Conservation (phyloP, 2,888 invertebrate genomes). For the Pristionchus mayeri region DNA sequence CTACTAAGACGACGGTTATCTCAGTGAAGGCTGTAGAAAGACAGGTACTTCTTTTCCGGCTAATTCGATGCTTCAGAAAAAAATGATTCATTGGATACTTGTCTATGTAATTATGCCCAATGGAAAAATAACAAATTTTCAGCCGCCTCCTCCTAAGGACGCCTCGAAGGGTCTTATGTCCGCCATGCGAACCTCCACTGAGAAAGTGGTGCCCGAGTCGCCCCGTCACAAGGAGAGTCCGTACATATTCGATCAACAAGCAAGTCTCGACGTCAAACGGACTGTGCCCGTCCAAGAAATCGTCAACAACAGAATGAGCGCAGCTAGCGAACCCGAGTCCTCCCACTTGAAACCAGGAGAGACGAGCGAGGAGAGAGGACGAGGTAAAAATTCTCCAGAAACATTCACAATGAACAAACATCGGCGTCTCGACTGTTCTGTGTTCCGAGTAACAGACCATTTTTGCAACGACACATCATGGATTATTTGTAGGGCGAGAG, state of each 20-base stretch:
- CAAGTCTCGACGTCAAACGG: conserved; percentile 36
- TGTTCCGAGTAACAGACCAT: background rate
- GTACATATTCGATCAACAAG: conserved; percentile 37
- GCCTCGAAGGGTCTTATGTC: background rate
- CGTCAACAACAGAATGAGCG: conserved; percentile 37
- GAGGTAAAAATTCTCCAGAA: background rate
- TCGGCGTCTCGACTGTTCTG: too few relatives aligned
- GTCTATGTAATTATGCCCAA: too few relatives aligned
- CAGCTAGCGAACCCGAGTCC: conserved; percentile 35
- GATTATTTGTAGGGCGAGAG: conserved; percentile 30
- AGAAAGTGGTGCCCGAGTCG: conserved; percentile 21
- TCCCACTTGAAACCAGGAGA: conserved; percentile 21
- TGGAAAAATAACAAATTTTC: background rate
- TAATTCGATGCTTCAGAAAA: background rate
- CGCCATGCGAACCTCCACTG: background rate
- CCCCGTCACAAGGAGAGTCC: conserved; percentile 20
- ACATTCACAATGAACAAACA: too few relatives aligned
- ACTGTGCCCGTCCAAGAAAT: background rate
- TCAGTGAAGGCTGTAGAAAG: conserved; percentile 59
- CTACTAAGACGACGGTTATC: conserved; percentile 67
- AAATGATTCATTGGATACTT: too few relatives aligned
- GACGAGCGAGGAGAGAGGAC: conserved; percentile 33
- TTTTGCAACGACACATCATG: too few relatives aligned
- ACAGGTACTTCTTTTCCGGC: conserved; percentile 17
- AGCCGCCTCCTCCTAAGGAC: conserved; percentile 1